A percentile compares a stretch with the other conserved stretches of the same genome.
Evolutionary conservation across 2,113 vertebrate genomes (phyloP).

Genomic region (Piprites chloris): DNA sequence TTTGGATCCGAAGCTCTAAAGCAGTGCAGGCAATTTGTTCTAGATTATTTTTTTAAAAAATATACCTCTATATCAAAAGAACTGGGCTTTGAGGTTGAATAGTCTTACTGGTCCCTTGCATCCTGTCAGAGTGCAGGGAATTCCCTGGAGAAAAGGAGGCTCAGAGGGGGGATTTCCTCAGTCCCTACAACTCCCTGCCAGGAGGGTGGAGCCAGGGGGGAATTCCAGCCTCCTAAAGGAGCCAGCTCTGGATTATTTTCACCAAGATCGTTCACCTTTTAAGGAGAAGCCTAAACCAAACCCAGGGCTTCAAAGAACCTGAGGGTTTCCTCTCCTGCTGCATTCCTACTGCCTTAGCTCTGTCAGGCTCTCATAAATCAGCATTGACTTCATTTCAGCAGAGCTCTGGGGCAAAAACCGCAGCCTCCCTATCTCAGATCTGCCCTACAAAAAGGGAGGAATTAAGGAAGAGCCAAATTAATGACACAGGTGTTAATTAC

Average conservation of each 20-base stretch:
- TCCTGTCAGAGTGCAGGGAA: background rate
- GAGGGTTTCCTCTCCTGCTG: background rate
- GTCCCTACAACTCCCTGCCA: background rate
- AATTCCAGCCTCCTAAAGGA: background rate
- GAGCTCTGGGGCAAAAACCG: background rate
- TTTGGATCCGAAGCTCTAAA: background rate
- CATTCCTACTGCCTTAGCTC: background rate
- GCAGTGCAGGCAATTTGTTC: too few relatives aligned
- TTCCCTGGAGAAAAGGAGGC: background rate
- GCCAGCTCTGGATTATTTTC: background rate
- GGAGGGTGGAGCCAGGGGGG: background rate
- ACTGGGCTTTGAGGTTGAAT: background rate
- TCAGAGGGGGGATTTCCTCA: background rate
- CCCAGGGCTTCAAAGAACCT: background rate
- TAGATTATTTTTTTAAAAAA: background rate
- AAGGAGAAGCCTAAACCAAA: background rate
- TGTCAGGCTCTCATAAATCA: background rate
- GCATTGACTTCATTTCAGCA: background rate
- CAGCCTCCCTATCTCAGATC: background rate
- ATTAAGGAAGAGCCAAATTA: background rate
- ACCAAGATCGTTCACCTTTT: background rate
- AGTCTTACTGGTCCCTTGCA: background rate
- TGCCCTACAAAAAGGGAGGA: background rate
- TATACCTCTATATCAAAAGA: background rate
- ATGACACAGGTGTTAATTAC: background rate